Percentiles rank a stretch among this genome's conserved stretches.
These are phyloP conservation scores for Anoura caudifer DNA, from an alignment of 2,113 vertebrate species.

Conservation along the genomic window DNA sequence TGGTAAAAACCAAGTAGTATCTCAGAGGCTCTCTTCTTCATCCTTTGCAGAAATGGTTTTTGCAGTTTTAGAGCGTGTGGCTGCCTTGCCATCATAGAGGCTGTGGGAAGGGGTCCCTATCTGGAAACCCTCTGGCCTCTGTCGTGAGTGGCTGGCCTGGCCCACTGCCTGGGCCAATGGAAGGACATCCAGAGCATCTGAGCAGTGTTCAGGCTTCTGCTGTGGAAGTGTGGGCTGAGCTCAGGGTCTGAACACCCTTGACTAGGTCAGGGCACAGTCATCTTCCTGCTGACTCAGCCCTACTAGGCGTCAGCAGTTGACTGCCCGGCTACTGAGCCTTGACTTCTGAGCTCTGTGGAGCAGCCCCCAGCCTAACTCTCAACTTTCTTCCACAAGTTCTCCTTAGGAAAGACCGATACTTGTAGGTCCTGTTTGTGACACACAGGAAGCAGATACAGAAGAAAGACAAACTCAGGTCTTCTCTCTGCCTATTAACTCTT, in stretches of 20 bases:
- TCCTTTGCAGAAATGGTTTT: background rate
- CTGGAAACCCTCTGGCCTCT: background rate
- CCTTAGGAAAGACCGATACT: background rate
- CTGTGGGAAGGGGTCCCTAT: background rate
- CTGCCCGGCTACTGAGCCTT: background rate
- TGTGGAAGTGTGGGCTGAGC: background rate
- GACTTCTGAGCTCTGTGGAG: background rate
- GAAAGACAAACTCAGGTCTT: background rate
- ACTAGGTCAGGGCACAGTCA: background rate
- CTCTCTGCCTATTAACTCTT: background rate
- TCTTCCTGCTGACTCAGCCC: background rate
- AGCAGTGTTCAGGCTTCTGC: background rate
- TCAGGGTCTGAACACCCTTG: background rate
- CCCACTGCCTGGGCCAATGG: background rate
- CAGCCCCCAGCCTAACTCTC: background rate
- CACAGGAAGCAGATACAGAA: background rate
- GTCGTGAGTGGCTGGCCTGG: background rate
- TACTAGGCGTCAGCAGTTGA: background rate
- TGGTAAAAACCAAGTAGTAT: background rate
- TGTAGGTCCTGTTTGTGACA: background rate
- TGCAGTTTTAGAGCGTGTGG: background rate
- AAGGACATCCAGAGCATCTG: background rate
- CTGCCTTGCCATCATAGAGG: background rate
- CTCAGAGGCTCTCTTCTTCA: background rate
- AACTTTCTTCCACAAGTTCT: background rate